A percentile compares a stretch with the other conserved stretches of the same genome.
phyloP scores from a whole-genome alignment of 2,113 vertebrate species.

The Carassius auratus region DNA sequence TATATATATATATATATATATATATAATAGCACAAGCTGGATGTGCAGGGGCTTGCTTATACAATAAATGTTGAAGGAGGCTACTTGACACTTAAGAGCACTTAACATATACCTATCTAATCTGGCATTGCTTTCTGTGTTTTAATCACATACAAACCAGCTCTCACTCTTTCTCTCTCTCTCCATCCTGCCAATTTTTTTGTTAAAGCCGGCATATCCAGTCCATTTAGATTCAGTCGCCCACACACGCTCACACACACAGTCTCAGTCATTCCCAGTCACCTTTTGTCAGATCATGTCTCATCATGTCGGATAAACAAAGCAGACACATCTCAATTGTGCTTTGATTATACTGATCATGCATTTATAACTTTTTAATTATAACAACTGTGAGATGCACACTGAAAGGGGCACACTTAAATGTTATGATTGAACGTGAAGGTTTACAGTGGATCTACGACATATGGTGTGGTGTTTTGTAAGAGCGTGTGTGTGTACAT shows the following conservation, averaged over 20 bases:
- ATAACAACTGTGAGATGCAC: neutral
- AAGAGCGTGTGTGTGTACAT: neutral
- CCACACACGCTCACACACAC: constrained; percentile 1
- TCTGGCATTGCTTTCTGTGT: neutral
- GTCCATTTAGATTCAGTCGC: neutral
- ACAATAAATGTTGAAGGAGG: neutral
- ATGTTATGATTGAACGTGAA: neutral
- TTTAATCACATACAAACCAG: neutral
- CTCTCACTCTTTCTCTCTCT: neutral
- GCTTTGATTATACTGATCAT: constrained; percentile 10
- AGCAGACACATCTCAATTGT: neutral
- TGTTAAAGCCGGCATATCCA: neutral
- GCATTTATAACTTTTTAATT: neutral
- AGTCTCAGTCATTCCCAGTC: neutral
- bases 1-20: no score
- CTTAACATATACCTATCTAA: neutral
- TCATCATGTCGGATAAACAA: neutral
- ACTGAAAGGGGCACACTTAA: neutral
- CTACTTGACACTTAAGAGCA: neutral
- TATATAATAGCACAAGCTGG: neutral
- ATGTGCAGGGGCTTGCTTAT: neutral
- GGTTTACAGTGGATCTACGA: neutral
- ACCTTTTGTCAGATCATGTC: constrained; percentile 17
- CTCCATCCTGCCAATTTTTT: neutral
- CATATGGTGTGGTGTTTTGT: constrained; percentile 1